A percentile compares a stretch with the other conserved stretches of the same genome.
phyloP scores from a whole-genome alignment of 1,140 invertebrate genomes.

The Drosophila tristis region DNA sequence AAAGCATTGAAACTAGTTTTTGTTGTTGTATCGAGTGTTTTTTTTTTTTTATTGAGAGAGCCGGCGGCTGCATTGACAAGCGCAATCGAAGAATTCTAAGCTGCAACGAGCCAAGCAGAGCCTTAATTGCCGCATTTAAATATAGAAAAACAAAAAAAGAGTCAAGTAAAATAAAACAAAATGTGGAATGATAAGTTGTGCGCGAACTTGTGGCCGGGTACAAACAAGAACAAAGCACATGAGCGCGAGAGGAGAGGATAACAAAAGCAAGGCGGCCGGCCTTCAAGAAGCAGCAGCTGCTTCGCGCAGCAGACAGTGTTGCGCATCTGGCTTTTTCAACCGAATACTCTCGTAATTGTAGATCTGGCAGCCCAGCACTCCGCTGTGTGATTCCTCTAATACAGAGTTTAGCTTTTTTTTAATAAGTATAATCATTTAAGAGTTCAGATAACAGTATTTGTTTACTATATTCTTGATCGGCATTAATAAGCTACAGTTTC shows the following conservation, averaged over 20 bases:
- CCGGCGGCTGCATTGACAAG: background rate
- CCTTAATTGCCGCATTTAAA: conserved; percentile 35
- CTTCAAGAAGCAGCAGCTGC: background rate
- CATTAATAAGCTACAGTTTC: too few species aligned
- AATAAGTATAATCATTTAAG: too few species aligned
- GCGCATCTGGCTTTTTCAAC: too few species aligned
- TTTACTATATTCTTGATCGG: too few species aligned
- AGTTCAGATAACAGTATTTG: too few species aligned
- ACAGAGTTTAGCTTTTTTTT: too few species aligned
- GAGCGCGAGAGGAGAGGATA: conserved; percentile 10
- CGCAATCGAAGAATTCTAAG: conserved; percentile 30
- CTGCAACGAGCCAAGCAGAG: conserved; percentile 4
- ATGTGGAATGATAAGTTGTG: conserved; percentile 36
- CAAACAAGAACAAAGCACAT: background rate
- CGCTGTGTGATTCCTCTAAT: too few species aligned
- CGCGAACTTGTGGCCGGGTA: background rate
- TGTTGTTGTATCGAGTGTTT: background rate
- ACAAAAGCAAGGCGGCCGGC: conserved; percentile 3
- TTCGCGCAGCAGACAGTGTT: background rate
- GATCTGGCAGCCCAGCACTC: too few species aligned
- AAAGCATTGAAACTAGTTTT: conserved; percentile 63
- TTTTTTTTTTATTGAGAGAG: background rate
- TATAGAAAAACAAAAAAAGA: conserved; percentile 43
- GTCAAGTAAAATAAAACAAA: conserved; percentile 23
- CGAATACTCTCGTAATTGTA: too few species aligned